A percentile compares a stretch with the other conserved stretches of the same genome.
Evolutionary conservation across 2,797 vertebrate genomes (phyloP).

Genomic region (Trematocara caparti): DNA sequence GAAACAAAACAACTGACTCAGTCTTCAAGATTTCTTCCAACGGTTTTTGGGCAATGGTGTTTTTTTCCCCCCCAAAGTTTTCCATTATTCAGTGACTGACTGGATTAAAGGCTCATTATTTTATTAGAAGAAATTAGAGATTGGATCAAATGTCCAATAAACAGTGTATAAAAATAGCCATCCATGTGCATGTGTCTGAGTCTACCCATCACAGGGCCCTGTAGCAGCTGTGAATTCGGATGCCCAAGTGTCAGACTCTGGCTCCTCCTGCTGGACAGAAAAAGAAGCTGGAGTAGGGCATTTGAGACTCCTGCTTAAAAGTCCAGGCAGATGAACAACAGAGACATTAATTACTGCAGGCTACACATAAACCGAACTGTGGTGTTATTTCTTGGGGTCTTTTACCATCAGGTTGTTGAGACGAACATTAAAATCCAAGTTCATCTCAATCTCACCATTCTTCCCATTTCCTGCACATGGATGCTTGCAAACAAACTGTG

Average conservation of each 20-base stretch:
- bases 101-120: neutral
- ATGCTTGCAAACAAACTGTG: neutral
- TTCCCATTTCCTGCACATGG: neutral
- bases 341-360: neutral
- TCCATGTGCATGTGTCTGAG: neutral
- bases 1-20: neutral
- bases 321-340: neutral
- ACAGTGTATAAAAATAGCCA: neutral
- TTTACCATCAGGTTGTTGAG: neutral
- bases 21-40: neutral
- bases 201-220: neutral
- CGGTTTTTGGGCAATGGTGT: neutral
- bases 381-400: neutral
- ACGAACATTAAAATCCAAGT: neutral
- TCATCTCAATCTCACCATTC: neutral
- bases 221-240: neutral
- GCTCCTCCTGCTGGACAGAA: slow-evolving; percentile 69
- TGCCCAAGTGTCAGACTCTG: slow-evolving; percentile 49
- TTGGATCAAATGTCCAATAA: neutral
- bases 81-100: neutral
- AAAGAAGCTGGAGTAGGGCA: neutral
- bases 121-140: neutral
- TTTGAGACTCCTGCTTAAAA: fast-evolving
- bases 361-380: neutral
- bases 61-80: neutral